phyloP scores from a whole-genome alignment of 2,113 vertebrate genomes.

The Paratilapia polleni region DNA sequence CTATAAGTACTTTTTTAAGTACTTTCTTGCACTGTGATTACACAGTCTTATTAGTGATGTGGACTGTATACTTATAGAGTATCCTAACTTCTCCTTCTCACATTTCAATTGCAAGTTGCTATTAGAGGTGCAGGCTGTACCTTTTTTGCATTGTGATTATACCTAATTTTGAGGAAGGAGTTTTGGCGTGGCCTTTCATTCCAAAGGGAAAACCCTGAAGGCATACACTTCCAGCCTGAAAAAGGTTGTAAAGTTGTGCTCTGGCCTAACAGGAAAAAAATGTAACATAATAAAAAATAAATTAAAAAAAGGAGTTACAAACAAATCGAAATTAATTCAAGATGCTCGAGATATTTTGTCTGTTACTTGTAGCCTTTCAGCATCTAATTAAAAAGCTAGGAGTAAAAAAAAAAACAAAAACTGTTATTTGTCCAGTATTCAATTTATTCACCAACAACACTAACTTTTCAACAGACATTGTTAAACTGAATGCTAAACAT shows the following conservation, averaged over 20 bases:
- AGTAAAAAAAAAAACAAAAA: no score
- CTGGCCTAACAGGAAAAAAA: fast-evolving
- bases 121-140: neutral
- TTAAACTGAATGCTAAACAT: neutral
- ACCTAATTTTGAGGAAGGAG: neutral
- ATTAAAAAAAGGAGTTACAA: neutral
- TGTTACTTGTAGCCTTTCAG: no score
- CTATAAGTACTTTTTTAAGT: neutral
- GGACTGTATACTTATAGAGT: neutral
- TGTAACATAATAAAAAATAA: no score
- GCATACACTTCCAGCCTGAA: neutral
- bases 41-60: neutral
- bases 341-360: neutral
- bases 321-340: neutral
- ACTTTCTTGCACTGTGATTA: neutral
- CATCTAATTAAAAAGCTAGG: no score
- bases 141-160: neutral
- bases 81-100: neutral
- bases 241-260: fast-evolving
- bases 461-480: no score
- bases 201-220: neutral
- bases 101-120: neutral
- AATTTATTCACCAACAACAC: neutral
- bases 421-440: no score
- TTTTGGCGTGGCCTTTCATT: neutral